Percentiles rank a stretch among this genome's conserved stretches.
Evolutionary conservation across 2,797 vertebrate genomes (phyloP).

Genomic region (Adrianichthys oophorus): DNA sequence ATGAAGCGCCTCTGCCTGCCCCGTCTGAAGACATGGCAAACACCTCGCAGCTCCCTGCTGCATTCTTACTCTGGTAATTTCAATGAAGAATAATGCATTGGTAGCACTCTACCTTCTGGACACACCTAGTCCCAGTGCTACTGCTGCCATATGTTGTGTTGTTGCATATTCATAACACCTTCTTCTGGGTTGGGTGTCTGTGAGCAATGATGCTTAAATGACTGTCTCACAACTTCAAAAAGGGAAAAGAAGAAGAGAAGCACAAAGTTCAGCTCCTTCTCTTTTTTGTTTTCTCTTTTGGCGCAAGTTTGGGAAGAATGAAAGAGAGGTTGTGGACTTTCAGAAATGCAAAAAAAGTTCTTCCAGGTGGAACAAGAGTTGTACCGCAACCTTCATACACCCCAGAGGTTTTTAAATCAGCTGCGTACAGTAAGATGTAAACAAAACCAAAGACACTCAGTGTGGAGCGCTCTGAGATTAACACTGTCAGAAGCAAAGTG

Average conservation of each 20-base stretch:
- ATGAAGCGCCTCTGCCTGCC: conserved; percentile 45
- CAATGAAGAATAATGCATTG: conserved; percentile 81
- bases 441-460: conserved; percentile 36
- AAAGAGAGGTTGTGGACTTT: conserved; percentile 20
- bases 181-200: conserved; percentile 63
- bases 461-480: conserved; percentile 76
- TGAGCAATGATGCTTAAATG: conserved; percentile 73
- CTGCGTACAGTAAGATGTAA: conserved; percentile 22
- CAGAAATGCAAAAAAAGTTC: conserved; percentile 18
- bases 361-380: conserved; percentile 56
- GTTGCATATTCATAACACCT: conserved; percentile 83
- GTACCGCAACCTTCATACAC: conserved; percentile 41
- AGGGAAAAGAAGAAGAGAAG: conserved; percentile 28
- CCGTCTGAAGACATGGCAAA: conserved; percentile 53
- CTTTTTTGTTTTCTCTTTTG: conserved; percentile 28
- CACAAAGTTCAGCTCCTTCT: conserved; percentile 34
- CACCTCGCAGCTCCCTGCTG: conserved; percentile 55
- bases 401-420: conserved; percentile 29
- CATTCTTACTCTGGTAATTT: conserved; percentile 68
- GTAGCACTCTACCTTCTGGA: conserved; percentile 82
- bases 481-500: conserved; percentile 80
- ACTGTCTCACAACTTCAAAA: conserved; percentile 77
- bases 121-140: conserved; percentile 83
- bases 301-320: conserved; percentile 32
- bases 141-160: conserved; percentile 80